Base-by-base conservation (phyloP, 2,888 invertebrate species). In the Acanthoscelides obtectus region DNA sequence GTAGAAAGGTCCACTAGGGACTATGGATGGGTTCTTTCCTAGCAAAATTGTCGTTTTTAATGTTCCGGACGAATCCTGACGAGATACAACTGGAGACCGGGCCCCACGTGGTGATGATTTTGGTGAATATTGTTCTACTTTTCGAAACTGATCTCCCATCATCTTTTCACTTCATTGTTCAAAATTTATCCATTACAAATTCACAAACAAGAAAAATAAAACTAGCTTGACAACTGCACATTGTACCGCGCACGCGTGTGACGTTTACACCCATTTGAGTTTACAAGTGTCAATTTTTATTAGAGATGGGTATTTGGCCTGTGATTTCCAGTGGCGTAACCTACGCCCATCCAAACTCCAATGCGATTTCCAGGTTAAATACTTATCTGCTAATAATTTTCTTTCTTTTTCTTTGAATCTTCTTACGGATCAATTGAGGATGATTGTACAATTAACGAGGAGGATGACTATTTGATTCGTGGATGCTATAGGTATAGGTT, bases 1-100 rank as follows among this genome's bases (percentile, higher is more conserved):
- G 88, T 98, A 98, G 87, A 98, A 98, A 81, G 98, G 98, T 82
- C 98, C 98, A 87, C 96, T 96, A 86, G 97, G 96, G 86, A 98
- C 96, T 81, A 98, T 97, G 73, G 97, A 95, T 72, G 98, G 98
- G 85, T 97, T 97, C 87, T 98, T 98, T 79, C 98, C 98, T 78
- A 98, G 88, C 76, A 97, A 96, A 88, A 98, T 98, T 79, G 98
- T 98, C 80, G 98, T 97, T 89, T 98, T 98, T 79, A 98, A 90
- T 77, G 98, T 98, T 82, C 98, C 98, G 79, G 97, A 97, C 75
- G 98, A 97, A 88, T 98, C 98, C 87, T 97, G 97, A 78, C 97
- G 91, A 79, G 96, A 95, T 83, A 97, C 97, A 82, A 97, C 96
- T 82, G 98, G 97, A 83, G 97, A 97, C 85, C 97, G 92, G 81